A percentile compares a stretch with the other conserved stretches of the same genome.
Evolutionary conservation across 2,797 vertebrate genomes (phyloP).

Genomic region (Acrossocheilus wenchowensis): DNA sequence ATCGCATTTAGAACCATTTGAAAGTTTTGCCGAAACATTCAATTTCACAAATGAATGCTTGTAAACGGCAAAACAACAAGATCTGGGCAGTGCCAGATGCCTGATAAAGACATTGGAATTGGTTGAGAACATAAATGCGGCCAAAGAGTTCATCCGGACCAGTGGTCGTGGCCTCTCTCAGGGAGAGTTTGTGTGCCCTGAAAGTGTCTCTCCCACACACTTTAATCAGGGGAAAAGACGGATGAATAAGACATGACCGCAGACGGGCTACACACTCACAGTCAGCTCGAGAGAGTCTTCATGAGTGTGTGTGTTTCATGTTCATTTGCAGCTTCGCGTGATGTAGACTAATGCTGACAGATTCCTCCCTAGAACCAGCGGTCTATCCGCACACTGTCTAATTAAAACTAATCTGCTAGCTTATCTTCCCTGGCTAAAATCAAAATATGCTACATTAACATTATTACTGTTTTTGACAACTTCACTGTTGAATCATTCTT

Average conservation of each 20-base stretch:
- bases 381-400: conserved; percentile 81
- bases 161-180: neutral
- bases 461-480: conserved; percentile 65
- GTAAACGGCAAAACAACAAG: neutral
- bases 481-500: neutral
- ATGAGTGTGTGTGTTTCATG: conserved; percentile 37
- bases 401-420: conserved; percentile 79
- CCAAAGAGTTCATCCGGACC: neutral
- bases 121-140: neutral
- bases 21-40: neutral
- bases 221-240: conserved; percentile 27
- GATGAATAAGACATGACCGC: conserved; percentile 52
- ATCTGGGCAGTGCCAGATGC: neutral
- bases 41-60: neutral
- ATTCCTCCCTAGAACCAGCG: conserved; percentile 73
- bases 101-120: neutral
- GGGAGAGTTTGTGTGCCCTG: conserved; percentile 9
- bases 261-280: conserved; percentile 56
- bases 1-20: neutral
- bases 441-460: conserved; percentile 72
- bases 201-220: conserved; percentile 30
- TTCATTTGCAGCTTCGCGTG: conserved; percentile 52
- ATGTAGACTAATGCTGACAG: conserved; percentile 78
- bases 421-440: conserved; percentile 74
- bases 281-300: conserved; percentile 29